Evolutionary conservation across 53 echinoderm and acorn worm genomes (phyloP).

Genomic region (Temnopleurus reevesii): DNA sequence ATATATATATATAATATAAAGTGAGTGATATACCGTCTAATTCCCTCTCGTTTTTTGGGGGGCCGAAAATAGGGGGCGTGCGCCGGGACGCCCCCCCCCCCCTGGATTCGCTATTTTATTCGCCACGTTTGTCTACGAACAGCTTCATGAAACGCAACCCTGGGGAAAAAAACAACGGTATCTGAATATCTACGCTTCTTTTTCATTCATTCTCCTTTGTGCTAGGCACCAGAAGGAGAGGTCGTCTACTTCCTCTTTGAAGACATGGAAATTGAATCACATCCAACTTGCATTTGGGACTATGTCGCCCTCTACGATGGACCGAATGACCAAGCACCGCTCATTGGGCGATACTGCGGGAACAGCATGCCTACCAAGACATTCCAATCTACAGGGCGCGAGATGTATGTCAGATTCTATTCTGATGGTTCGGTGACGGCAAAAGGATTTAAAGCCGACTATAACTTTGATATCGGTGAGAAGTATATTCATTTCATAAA

Average conservation of each 20-base stretch:
- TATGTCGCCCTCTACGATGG: constrained; percentile 84
- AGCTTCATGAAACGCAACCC: too few relatives aligned
- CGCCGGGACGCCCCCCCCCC: too few relatives aligned
- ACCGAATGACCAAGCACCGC: background rate
- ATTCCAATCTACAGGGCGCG: background rate
- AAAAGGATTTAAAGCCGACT: constrained; percentile 22
- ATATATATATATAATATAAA: too few relatives aligned
- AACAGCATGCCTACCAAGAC: constrained; percentile 31
- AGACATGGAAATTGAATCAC: constrained; percentile 49
- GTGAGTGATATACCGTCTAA: too few relatives aligned
- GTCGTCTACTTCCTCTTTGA: constrained; percentile 61
- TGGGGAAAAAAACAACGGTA: too few relatives aligned
- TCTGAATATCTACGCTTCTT: background rate
- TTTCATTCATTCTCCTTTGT: background rate
- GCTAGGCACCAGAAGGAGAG: constrained; percentile 70
- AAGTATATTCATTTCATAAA: background rate
- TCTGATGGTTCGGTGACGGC: background rate
- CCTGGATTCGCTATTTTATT: too few relatives aligned
- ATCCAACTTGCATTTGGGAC: constrained; percentile 56
- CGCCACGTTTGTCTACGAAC: too few relatives aligned
- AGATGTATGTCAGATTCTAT: constrained; percentile 15
- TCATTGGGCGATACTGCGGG: constrained; percentile 66
- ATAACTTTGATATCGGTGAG: constrained; percentile 25
- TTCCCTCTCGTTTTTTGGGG: too few relatives aligned
- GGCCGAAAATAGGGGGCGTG: too few relatives aligned